Evolutionary conservation across 2,888 invertebrate species (phyloP).

Genomic region (Synanthedon myopaeformis): DNA sequence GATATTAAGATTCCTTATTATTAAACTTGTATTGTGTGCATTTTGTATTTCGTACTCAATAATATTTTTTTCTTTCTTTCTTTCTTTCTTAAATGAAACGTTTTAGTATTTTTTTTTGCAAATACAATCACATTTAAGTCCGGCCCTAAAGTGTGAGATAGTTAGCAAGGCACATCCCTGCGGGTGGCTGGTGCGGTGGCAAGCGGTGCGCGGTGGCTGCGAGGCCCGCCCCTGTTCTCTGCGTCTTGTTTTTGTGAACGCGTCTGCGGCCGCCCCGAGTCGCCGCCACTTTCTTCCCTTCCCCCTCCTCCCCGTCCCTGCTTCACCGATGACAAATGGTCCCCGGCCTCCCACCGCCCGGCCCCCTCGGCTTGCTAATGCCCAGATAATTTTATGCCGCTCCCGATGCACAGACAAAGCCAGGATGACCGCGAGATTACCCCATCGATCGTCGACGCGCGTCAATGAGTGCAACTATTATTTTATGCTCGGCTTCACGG

Average conservation of each 20-base stretch:
- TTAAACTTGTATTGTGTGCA: no score
- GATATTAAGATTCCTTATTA: no score
- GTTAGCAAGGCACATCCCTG: constrained; percentile 26
- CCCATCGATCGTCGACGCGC: constrained; percentile 53
- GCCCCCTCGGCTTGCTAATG: constrained; percentile 49
- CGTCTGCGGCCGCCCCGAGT: constrained; percentile 59
- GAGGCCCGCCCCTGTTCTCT: constrained; percentile 51
- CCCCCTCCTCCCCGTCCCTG: constrained; percentile 29
- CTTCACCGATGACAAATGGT: constrained; percentile 67
- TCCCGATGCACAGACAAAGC: constrained; percentile 32
- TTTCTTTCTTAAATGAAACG: no score
- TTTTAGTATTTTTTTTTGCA: neutral
- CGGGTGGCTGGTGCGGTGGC: constrained; percentile 32
- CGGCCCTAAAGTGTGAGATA: neutral
- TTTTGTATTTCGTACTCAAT: no score
- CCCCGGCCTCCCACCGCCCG: constrained; percentile 46
- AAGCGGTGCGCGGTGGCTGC: constrained; percentile 34
- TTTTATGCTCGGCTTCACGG: constrained; percentile 51
- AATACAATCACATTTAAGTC: neutral
- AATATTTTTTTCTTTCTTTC: no score
- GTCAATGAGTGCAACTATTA: constrained; percentile 54
- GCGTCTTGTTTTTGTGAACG: constrained; percentile 66
- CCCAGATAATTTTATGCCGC: constrained; percentile 65
- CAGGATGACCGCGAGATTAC: constrained; percentile 59
- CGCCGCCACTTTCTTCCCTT: constrained; percentile 51